Percentiles rank a stretch among this genome's conserved stretches.
These are phyloP conservation scores for Montipora capricornis DNA, from an alignment of 64 coral and sea anemone species.

Conservation along the genomic window DNA sequence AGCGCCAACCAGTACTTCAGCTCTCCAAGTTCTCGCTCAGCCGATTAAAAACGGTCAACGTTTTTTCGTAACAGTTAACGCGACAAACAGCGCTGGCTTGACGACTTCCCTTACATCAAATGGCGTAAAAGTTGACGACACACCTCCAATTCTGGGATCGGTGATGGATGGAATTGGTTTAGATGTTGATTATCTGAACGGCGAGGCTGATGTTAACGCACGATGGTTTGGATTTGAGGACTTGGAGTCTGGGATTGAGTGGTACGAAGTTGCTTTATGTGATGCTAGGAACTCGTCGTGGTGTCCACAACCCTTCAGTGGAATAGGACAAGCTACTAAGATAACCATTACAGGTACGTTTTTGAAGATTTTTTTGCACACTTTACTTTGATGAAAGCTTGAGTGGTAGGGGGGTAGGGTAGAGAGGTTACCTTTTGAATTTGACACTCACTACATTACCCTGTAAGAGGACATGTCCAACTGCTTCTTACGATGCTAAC, in stretches of 20 bases:
- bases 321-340: constrained; percentile 51
- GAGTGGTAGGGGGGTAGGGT: too few relatives aligned
- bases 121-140: constrained; percentile 87
- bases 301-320: constrained; percentile 73
- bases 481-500: too few relatives aligned
- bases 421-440: too few relatives aligned
- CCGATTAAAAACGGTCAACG: constrained; percentile 72
- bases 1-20: constrained; percentile 22
- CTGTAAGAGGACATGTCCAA: too few relatives aligned
- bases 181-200: constrained; percentile 75
- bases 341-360: constrained; percentile 69
- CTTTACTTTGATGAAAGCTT: too few relatives aligned
- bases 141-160: constrained; percentile 65
- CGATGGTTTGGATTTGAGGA: constrained; percentile 82
- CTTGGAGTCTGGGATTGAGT: constrained; percentile 77
- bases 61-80: constrained; percentile 75
- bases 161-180: constrained; percentile 72
- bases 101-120: constrained; percentile 74
- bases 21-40: constrained; percentile 24
- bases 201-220: constrained; percentile 58
- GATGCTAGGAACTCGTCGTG: constrained; percentile 66
- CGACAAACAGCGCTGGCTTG: constrained; percentile 84
- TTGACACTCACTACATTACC: too few relatives aligned
- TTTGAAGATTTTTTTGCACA: too few relatives aligned
- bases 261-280: constrained; percentile 86